Evolutionary conservation across 35 echinoderm and acorn worm genomes (phyloP).

Genomic region (Apostichopus californicus): DNA sequence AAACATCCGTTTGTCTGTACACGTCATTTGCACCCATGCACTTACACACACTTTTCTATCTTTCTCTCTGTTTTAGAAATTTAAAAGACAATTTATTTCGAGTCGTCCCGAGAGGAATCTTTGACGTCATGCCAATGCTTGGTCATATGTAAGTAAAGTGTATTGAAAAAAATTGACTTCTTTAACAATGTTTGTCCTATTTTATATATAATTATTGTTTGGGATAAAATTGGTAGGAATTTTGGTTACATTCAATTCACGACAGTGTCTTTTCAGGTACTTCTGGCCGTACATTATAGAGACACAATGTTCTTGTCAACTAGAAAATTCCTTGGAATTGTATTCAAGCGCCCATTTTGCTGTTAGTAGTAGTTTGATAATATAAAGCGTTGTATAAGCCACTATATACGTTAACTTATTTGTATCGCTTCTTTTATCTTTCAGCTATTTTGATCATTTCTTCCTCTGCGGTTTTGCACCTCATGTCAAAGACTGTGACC

Average conservation of each 20-base stretch:
- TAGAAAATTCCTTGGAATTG: not conserved
- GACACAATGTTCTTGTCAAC: not conserved
- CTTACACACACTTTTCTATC: not conserved
- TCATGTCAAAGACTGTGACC: conserved; percentile 76
- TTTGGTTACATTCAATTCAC: no score
- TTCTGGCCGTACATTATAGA: no score
- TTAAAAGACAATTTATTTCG: conserved; percentile 63
- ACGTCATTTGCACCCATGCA: no score
- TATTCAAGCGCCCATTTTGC: not conserved
- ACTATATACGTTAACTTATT: not conserved
- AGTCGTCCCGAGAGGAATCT: conserved; percentile 59
- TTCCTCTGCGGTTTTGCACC: conserved; percentile 93
- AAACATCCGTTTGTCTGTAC: no score
- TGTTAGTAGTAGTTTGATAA: no score
- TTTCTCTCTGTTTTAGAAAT: conserved; percentile 54
- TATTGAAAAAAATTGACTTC: no score
- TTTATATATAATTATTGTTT: no score
- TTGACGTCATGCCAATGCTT: conserved; percentile 53
- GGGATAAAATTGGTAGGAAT: no score
- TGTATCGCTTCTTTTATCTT: not conserved
- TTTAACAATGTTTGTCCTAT: no score
- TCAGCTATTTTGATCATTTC: conserved; percentile 94
- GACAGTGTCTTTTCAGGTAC: no score
- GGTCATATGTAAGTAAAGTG: conserved; percentile 65
- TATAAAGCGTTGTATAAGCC: no score